Conservation (phyloP, 2,113 vertebrate species). For the Corydoras maculifer region DNA sequence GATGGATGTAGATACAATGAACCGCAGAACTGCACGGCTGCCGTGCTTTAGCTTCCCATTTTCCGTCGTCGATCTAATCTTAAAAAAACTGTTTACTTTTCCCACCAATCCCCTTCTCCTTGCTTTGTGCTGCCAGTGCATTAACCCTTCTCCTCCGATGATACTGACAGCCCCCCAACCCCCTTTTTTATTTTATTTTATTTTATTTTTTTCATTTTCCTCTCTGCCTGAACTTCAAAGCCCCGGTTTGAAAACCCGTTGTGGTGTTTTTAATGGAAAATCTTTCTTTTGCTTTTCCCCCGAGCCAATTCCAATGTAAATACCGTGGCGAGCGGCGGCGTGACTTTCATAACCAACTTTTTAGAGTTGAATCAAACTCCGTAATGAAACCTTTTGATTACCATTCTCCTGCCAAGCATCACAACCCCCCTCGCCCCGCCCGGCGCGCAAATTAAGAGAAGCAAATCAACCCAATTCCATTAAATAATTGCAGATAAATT, state of each 20-base stretch:
- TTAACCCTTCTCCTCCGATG: constrained; percentile 22
- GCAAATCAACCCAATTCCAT: constrained; percentile 50
- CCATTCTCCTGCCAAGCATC: constrained; percentile 42
- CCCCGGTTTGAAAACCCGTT: constrained; percentile 33
- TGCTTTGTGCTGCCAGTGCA: constrained; percentile 17
- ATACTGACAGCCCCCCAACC: constrained; percentile 12
- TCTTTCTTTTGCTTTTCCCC: constrained; percentile 42
- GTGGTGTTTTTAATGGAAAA: constrained; percentile 54
- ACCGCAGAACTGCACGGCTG: background rate
- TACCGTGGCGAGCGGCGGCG: constrained; percentile 42
- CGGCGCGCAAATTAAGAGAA: constrained; percentile 39
- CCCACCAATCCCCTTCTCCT: constrained; percentile 14
- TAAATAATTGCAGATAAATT: constrained; percentile 60
- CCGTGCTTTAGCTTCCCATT: constrained; percentile 5
- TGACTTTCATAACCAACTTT: constrained; percentile 44
- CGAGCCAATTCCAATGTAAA: constrained; percentile 47
- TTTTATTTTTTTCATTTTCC: background rate
- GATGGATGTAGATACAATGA: background rate
- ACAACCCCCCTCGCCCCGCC: constrained; percentile 11
- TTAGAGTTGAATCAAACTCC: constrained; percentile 48
- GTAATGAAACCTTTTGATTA: constrained; percentile 59
- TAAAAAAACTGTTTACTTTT: constrained; percentile 34
- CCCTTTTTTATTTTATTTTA: no score
- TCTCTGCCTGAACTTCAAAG: constrained; percentile 56
- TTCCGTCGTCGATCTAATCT: constrained; percentile 20